Base-by-base conservation (phyloP, 64 coral and sea anemone genomes). In the Porites lutea region DNA sequence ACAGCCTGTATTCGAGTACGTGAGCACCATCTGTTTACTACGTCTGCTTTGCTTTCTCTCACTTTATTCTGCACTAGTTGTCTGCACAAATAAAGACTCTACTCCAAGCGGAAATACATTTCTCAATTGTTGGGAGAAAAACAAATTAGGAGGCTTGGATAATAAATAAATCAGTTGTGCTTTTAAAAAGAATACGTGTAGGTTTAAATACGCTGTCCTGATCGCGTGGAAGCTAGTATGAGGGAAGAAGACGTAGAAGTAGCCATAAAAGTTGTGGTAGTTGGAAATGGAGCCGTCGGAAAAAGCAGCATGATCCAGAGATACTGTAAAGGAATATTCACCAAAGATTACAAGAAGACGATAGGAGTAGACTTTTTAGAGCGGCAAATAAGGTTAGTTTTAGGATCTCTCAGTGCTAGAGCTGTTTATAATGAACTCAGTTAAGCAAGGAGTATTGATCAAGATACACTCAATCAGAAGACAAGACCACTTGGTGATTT, bases 221-320 rank as follows among this genome's bases (percentile, higher is more conserved):
- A 80, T 59, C 78, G 13, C 48, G 47, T 16, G 10, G 57, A 16
- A 45, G 65, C 69, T 54, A 87, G 52, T 37, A 99, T 99, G 97
- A 67, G 94, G 15, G 97, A 99, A 71, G 97, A 99, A 94, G 97
- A 99, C 83, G 97, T 99, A 13, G 97, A 99, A 84, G 94, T 96
- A 6, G 97, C 97, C 14, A 99, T 99, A 64, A 99, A 99, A 61
- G 97, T 99, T 1, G 97, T 99, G 47, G 97, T 99, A 37, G 97
- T 99, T 18, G 97, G 97, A 2, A 99, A 99, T 96, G 97, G 97
- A 67, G 97, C 97, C 20, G 97, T 99, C 2, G 97, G 97, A 0
- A 99, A 99, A 64, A 99, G 97, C 72, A 99, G 97, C 46, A 99
- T 99, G 97, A 99, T 99, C 78, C 97, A 99, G 65, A 83, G 97